These are phyloP conservation scores for Colletes collaris DNA, from an alignment of 2,888 invertebrate species.

Conservation along the genomic window DNA sequence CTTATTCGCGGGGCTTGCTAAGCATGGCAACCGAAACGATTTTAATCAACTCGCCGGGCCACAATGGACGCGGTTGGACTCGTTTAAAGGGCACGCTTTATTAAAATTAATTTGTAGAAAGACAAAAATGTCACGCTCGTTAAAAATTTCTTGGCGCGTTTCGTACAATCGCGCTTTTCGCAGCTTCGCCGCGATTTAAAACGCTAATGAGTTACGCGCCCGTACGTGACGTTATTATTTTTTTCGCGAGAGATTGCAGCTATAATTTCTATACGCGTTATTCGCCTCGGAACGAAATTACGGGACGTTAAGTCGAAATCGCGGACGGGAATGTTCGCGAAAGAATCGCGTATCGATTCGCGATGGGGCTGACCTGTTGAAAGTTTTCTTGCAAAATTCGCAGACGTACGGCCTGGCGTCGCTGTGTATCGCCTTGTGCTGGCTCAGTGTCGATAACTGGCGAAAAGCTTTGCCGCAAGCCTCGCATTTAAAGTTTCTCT, in stretches of 20 bases:
- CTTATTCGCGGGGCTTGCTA: too few species aligned
- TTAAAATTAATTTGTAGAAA: conserved; percentile 36
- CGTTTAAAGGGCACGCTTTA: conserved; percentile 15
- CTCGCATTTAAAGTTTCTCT: conserved; percentile 89
- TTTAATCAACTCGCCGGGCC: neutral
- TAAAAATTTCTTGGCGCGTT: conserved; percentile 35
- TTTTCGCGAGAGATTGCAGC: neutral
- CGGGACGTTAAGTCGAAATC: neutral
- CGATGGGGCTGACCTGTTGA: conserved; percentile 84
- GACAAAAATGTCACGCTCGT: conserved; percentile 28
- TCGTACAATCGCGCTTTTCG: conserved; percentile 7
- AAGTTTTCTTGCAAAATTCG: conserved; percentile 90
- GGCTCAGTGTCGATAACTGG: conserved; percentile 90
- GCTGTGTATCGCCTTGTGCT: conserved; percentile 92
- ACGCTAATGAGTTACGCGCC: conserved; percentile 41
- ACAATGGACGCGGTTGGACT: neutral
- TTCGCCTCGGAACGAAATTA: neutral
- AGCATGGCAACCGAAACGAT: neutral
- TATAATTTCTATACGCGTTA: neutral
- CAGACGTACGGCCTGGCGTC: conserved; percentile 89
- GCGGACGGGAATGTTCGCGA: neutral
- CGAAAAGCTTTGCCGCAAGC: conserved; percentile 90
- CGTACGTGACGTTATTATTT: conserved; percentile 2
- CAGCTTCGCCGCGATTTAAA: conserved; percentile 35
- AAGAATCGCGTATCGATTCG: conserved; percentile 2